Conservation (phyloP, 2,888 invertebrate species). For the Drosophila anomalata region DNA sequence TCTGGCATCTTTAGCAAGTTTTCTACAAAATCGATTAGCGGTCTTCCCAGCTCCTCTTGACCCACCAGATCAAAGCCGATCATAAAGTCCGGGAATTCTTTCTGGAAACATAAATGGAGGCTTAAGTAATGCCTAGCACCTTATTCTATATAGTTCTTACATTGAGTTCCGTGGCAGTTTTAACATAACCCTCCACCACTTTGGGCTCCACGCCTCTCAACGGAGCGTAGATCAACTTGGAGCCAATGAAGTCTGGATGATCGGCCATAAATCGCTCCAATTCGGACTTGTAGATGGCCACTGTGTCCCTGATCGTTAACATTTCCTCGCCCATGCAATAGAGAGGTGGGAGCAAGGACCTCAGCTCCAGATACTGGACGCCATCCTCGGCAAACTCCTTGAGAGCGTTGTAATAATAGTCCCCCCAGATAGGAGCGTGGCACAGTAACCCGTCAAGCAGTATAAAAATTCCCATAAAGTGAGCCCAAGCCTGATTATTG, state of each 20-base stretch:
- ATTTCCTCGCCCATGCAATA: constrained; percentile 88
- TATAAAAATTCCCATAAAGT: constrained; percentile 86
- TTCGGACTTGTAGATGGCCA: constrained; percentile 85
- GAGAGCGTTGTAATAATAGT: constrained; percentile 87
- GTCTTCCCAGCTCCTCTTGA: constrained; percentile 89
- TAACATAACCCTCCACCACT: constrained; percentile 84
- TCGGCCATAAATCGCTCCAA: constrained; percentile 86
- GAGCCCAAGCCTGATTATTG: constrained; percentile 86
- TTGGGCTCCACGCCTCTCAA: constrained; percentile 84
- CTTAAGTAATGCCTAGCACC: not conserved
- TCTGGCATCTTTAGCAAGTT: constrained; percentile 85
- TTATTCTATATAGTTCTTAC: constrained; percentile 44
- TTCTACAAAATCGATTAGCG: constrained; percentile 87
- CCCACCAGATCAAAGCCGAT: constrained; percentile 93
- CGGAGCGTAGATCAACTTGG: constrained; percentile 89
- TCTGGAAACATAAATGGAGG: constrained; percentile 56
- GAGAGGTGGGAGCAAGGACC: constrained; percentile 86
- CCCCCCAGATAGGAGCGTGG: constrained; percentile 87
- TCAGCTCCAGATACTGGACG: constrained; percentile 88
- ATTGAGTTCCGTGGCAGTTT: constrained; percentile 73
- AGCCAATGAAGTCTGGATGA: constrained; percentile 88
- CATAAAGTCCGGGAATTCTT: constrained; percentile 87
- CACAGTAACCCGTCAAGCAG: constrained; percentile 85
- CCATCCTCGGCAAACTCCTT: constrained; percentile 87
- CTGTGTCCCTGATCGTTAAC: constrained; percentile 85